Evolutionary conservation across 2,888 invertebrate genomes (phyloP), one percentile per base, ranked within the genome.

Genomic region (Horisme vitalbata): DNA sequence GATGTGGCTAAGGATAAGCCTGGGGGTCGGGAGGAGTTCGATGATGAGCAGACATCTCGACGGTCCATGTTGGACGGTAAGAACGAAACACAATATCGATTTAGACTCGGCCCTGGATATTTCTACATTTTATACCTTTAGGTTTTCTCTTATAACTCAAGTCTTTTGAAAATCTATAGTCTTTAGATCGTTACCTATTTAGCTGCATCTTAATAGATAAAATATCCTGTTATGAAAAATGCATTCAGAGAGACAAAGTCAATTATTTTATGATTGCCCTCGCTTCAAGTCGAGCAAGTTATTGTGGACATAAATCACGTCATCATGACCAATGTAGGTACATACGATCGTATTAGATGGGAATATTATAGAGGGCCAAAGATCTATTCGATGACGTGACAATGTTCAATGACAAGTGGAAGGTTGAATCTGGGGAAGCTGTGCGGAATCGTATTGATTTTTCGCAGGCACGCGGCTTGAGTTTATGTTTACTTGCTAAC

Each of bases 51-150:
- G 38, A 65, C 79, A 46, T 83, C 87, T 10, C 81, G 89, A 2
- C 80, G 90, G 36, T 83, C 81, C 65, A 90, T 90, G 90, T 65
- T 90, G 27, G 90, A 90, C 50, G 90, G 90, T 90, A 65, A 81
- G 88, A 28, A 36, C 33, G 26, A 10, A 20, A 11, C 11, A 28
- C 24, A 9, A 9, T 37, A 47, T 47, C 27, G 28, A 41, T 34
- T 21, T 31, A 14, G n/a, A 18, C 18, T n/a, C 21, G 21, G 12
- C 26, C 24, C 21, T 31, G 23, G 12, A 34, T n/a, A n/a, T n/a
- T n/a, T n/a, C n/a, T n/a, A n/a, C n/a, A n/a, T n/a, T n/a, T n/a
- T n/a, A n/a, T n/a, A n/a, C n/a, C n/a, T n/a, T n/a, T n/a, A n/a
- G n/a, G n/a, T n/a, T n/a, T n/a, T n/a, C n/a, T n/a, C n/a, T n/a